Evolutionary conservation across 2,888 invertebrate genomes (phyloP), one percentile per base, ranked within the genome.

Genomic region (Omphaloscelis lunosa): DNA sequence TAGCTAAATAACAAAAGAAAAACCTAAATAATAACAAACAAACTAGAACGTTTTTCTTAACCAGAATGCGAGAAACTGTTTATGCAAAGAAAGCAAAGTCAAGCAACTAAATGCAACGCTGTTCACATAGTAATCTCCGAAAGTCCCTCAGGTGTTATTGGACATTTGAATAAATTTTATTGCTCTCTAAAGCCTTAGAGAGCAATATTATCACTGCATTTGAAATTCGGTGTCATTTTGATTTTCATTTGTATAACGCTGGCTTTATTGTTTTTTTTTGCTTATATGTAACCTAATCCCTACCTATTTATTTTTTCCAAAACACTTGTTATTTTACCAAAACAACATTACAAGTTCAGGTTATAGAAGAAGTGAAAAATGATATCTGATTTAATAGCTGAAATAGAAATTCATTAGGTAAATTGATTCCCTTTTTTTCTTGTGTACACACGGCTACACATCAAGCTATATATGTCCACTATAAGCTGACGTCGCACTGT

Each of bases 141-240:
- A 58, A 48, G 29, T 59, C 67, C 20, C 65, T 4, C 9, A 70
- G 62, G 82, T 70, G 48, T 71, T 74, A 73, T 72, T 48, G 59
- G 5, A 59, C 15, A 77, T 85, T 82, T 82, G 61, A 85, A 82
- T 74, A 82, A 45, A 53, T 68, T 70, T 71, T 73, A 82, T 74
- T 65, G 59, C 59, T n/a, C n/a, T n/a, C n/a, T n/a, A n/a, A n/a
- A n/a, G 39, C 74, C 63, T 71, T 11, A 27, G 34, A 77, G 59
- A 67, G 34, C 29, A 71, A 67, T 71, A 65, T 59, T n/a, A 27
- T 56, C 58, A 76, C 61, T 71, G 66, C 34, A 71, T 82, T 67
- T 67, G 27, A 29, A 69, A 69, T 68, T 20, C 17, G 17, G 8
- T 8, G 59, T 48, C 0, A 20, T 17, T 45, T 69, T 56, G 15